Conservation (phyloP, 2,888 invertebrate species). For the Nymphalis polychloros region DNA sequence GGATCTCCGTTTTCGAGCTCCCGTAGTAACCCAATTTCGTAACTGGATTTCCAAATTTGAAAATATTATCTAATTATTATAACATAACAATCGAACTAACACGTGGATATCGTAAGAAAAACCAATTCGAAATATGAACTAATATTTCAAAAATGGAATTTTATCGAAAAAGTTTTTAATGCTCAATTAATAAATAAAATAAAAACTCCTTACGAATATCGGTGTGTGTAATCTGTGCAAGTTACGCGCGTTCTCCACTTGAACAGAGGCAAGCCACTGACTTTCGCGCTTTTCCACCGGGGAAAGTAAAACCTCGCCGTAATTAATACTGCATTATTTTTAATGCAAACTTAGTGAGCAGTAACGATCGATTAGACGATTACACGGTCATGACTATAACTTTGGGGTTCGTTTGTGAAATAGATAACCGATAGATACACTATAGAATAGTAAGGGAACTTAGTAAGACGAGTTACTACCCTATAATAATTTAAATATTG, state of each 20-base stretch:
- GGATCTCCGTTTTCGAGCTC: constrained; percentile 41
- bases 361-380: constrained; percentile 28
- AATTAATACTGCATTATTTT: constrained; percentile 52
- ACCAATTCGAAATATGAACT: background rate
- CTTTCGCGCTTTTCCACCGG: constrained; percentile 76
- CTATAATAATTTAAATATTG: too few relatives aligned
- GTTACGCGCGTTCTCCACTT: constrained; percentile 41
- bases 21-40: constrained; percentile 43
- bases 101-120: background rate
- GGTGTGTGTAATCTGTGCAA: constrained; percentile 10
- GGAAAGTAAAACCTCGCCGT: constrained; percentile 71
- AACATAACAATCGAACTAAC: background rate
- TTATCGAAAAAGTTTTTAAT: too few relatives aligned
- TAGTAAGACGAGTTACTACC: background rate
- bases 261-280: constrained; percentile 49
- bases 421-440: background rate
- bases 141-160: constrained; percentile 1
- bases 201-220: constrained; percentile 1
- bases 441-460: background rate
- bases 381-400: constrained; percentile 14
- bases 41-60: constrained; percentile 34
- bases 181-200: background rate
- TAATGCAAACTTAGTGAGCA: constrained; percentile 21
- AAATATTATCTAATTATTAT: background rate
- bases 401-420: constrained; percentile 12